phyloP scores from a whole-genome alignment of 2,797 vertebrate species.

The Sciaenops ocellatus region DNA sequence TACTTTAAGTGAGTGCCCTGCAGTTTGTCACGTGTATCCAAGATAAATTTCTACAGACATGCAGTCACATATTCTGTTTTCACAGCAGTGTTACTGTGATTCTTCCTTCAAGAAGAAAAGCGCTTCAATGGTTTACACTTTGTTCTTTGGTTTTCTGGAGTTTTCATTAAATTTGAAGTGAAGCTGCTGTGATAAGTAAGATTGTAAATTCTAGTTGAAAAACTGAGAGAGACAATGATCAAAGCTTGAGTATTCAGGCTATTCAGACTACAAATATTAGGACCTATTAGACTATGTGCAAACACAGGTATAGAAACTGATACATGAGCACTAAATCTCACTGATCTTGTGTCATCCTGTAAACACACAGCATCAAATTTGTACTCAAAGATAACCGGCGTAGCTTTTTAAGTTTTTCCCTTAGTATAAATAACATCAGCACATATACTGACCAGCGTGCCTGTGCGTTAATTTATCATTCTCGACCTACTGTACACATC shows the following conservation, averaged over 20 bases:
- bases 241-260: not conserved
- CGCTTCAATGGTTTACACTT: not conserved
- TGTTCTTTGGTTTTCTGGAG: not conserved
- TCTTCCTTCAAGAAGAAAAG: not conserved
- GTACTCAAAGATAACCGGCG: not conserved
- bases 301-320: not conserved
- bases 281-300: not conserved
- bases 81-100: not conserved
- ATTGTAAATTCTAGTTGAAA: not conserved
- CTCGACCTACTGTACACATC: constrained; percentile 3
- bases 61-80: constrained; percentile 14
- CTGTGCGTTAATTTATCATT: constrained; percentile 26
- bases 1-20: not conserved
- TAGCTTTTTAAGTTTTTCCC: not conserved
- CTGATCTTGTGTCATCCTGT: not conserved
- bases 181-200: not conserved
- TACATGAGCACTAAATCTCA: not conserved
- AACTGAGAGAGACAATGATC: not conserved
- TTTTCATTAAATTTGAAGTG: not conserved
- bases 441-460: constrained; percentile 12
- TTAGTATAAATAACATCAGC: constrained; percentile 5
- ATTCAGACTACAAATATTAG: constrained; percentile 14
- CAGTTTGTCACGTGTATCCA: not conserved
- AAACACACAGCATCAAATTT: not conserved
- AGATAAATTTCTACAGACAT: not conserved